Conservation (phyloP, 2,113 vertebrate genomes). For the Scomber scombrus region DNA sequence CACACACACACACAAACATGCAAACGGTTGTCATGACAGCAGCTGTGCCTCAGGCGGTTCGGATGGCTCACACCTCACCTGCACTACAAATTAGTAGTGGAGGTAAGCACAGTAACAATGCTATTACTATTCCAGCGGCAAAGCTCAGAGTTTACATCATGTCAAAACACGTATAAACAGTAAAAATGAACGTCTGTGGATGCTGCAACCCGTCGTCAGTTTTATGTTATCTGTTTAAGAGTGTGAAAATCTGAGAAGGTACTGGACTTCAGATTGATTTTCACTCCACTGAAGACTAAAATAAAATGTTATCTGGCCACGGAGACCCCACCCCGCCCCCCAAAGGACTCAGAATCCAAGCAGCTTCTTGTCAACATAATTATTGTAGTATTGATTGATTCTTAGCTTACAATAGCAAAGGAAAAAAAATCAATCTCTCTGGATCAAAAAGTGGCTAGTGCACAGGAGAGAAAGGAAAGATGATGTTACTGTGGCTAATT, state of each 20-base stretch:
- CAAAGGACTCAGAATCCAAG: neutral
- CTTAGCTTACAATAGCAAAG: slow-evolving; percentile 23
- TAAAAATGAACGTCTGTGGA: neutral
- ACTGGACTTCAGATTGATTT: neutral
- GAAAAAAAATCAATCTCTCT: slow-evolving; percentile 32
- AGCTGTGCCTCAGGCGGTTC: slow-evolving; percentile 51
- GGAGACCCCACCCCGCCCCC: neutral
- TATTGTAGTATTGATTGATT: slow-evolving; percentile 32
- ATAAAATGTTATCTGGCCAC: slow-evolving; percentile 8
- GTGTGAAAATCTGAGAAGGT: slow-evolving; percentile 5
- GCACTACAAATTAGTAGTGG: slow-evolving; percentile 60
- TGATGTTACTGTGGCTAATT: slow-evolving; percentile 30
- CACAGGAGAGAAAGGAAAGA: slow-evolving; percentile 21
- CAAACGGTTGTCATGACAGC: slow-evolving; percentile 83
- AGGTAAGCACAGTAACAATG: slow-evolving; percentile 75
- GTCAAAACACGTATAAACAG: slow-evolving; percentile 7
- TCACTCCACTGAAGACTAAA: neutral
- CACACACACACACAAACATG: slow-evolving; percentile 56
- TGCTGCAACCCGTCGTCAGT: neutral
- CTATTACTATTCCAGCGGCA: slow-evolving; percentile 68
- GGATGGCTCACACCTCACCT: slow-evolving; percentile 67
- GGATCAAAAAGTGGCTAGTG: neutral
- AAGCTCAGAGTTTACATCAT: slow-evolving; percentile 24
- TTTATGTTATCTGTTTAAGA: neutral
- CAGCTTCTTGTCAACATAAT: slow-evolving; percentile 23